phyloP scores from a whole-genome alignment of 2,888 invertebrate species.

The Calephelis perditalis region DNA sequence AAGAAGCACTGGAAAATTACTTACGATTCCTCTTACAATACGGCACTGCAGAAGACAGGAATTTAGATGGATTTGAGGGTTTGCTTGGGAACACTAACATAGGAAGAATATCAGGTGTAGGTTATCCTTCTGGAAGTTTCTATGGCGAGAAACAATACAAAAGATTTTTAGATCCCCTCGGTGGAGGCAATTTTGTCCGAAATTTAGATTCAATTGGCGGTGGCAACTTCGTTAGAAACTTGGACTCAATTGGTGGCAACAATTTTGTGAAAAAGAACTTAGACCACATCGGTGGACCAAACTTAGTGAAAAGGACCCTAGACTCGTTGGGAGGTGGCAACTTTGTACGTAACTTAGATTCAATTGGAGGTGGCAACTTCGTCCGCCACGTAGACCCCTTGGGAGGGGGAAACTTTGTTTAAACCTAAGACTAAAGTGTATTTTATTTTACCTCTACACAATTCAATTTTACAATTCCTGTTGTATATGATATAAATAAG shows the following conservation, averaged over 20 bases:
- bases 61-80: constrained; percentile 37
- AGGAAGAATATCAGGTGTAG: constrained; percentile 34
- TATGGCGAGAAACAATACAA: constrained; percentile 34
- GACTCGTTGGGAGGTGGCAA: constrained; percentile 66
- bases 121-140: constrained; percentile 36
- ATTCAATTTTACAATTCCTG: constrained; percentile 28
- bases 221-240: constrained; percentile 60
- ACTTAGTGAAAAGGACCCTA: constrained; percentile 59
- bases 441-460: constrained; percentile 33
- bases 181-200: constrained; percentile 59
- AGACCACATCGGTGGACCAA: constrained; percentile 62
- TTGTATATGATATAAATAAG: constrained; percentile 29
- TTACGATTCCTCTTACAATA: constrained; percentile 51
- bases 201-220: constrained; percentile 63
- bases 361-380: constrained; percentile 70
- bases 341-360: constrained; percentile 64
- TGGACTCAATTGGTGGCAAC: constrained; percentile 59
- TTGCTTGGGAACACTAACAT: constrained; percentile 42
- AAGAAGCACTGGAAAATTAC: constrained; percentile 53
- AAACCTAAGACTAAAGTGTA: not conserved
- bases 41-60: constrained; percentile 41
- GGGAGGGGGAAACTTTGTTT: not conserved
- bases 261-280: constrained; percentile 65
- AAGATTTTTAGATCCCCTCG: constrained; percentile 47
- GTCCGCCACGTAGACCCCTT: constrained; percentile 37